Base-by-base conservation (phyloP, 1,140 invertebrate species). In the Drosophila miranda region DNA sequence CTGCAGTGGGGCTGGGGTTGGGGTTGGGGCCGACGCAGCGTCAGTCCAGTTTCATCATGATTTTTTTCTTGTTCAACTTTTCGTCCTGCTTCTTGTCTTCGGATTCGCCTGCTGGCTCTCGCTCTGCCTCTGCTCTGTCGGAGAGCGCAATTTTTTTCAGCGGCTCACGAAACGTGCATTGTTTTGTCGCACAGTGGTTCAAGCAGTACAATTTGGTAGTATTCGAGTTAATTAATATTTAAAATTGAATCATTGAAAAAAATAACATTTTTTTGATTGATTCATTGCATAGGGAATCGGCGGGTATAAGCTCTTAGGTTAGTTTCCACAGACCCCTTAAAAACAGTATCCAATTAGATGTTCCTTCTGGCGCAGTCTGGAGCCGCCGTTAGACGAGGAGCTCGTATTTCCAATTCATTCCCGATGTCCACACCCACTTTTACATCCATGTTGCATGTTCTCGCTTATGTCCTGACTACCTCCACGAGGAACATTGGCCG, bases 11-110 rank as follows among this genome's bases (percentile, higher is more conserved):
- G 16, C 16, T 54, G 46, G 41, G 16, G 43, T 13, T 49, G 50
- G 44, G 78, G 43, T 38, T 49, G 63, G 44, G 78, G 72, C 63
- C 81, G 81, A 61, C 77, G 77, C 51, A 66, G 60, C 73, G 82
- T 75, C 82, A 82, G 81, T 87, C 82, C 82, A 87, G 74, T 87
- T 82, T 55, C 64, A 72, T 82, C 83, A 78, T 67, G 78, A 76
- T 68, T 76, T 76, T 76, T 82, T 87, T 75, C 71, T 70, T 67
- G 58, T 79, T 73, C 59, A 83, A 83, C 75, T 87, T 82, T 86
- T 86, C 82, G 82, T 87, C 78, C 82, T 87, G 78, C 75, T 86
- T 82, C 82, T 86, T 86, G 81, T 86, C 82, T 86, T 86, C 57
- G 78, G 79, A 71, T 83, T 83, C 79, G 79, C 66, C 79, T 78